A percentile compares a stretch with the other conserved stretches of the same genome.
phyloP scores from a whole-genome alignment of 2,888 invertebrate genomes.

The Andrena fulva region DNA sequence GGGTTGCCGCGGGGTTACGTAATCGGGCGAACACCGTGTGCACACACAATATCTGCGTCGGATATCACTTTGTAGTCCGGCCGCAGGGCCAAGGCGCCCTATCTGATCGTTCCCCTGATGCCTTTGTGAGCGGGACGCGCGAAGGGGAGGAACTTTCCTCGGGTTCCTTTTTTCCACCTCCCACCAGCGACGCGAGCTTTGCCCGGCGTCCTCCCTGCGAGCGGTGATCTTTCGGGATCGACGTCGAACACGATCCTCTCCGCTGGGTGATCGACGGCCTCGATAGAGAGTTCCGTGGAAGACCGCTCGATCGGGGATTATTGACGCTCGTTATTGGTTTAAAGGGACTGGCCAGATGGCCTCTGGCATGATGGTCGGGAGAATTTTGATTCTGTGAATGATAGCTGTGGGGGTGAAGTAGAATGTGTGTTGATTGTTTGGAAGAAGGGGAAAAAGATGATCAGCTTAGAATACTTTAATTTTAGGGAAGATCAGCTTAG shows the following conservation, averaged over 20 bases:
- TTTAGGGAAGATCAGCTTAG: too few relatives aligned
- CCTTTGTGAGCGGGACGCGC: constrained; percentile 70
- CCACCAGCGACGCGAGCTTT: constrained; percentile 1
- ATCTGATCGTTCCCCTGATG: constrained; percentile 79
- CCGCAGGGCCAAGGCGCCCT: constrained; percentile 77
- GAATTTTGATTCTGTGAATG: not conserved
- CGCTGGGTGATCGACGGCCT: constrained; percentile 49
- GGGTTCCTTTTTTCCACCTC: constrained; percentile 54
- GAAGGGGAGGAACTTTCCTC: constrained; percentile 64
- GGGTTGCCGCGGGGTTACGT: constrained; percentile 75
- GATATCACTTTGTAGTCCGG: constrained; percentile 83
- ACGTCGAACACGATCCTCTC: constrained; percentile 58
- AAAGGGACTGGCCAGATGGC: not conserved
- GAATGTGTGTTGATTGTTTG: not conserved
- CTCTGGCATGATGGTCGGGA: too few relatives aligned
- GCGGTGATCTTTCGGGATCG: constrained; percentile 58
- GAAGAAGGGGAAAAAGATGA: too few relatives aligned
- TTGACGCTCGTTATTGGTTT: constrained; percentile 30
- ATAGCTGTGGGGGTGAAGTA: not conserved
- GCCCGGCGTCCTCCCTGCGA: constrained; percentile 15
- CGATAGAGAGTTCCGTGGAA: constrained; percentile 59
- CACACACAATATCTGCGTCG: constrained; percentile 79
- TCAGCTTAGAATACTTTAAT: too few relatives aligned
- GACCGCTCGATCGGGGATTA: constrained; percentile 22
- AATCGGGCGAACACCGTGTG: constrained; percentile 79